Conservation (phyloP, 1,140 invertebrate species). For the Diorhabda sublineata region DNA sequence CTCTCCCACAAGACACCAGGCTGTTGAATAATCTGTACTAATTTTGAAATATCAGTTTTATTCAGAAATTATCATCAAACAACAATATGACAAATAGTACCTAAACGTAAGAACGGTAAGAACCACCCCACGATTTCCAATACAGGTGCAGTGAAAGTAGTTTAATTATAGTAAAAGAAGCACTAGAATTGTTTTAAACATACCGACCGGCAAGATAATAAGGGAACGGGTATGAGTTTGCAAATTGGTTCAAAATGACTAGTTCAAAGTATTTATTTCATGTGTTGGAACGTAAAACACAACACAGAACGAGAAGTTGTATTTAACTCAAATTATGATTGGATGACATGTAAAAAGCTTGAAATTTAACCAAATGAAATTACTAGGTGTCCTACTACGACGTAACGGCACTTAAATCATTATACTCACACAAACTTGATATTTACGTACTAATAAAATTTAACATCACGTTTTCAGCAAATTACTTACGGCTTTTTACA, state of each 20-base stretch:
- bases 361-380: slow-evolving; percentile 3
- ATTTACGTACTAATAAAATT: not conserved
- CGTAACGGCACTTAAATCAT: not conserved
- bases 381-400: slow-evolving; percentile 1
- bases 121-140: too few relatives aligned
- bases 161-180: not conserved
- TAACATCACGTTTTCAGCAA: not conserved
- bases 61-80: too few relatives aligned
- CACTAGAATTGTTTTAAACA: not conserved
- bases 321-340: slow-evolving; percentile 1
- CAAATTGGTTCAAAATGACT: slow-evolving; percentile 2
- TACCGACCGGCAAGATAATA: not conserved
- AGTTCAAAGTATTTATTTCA: slow-evolving; percentile 1
- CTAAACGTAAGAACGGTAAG: too few relatives aligned
- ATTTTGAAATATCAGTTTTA: too few relatives aligned
- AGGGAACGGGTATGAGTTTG: not conserved
- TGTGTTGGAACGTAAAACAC: not conserved
- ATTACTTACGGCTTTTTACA: too few relatives aligned
- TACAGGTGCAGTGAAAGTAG: too few relatives aligned
- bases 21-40: too few relatives aligned
- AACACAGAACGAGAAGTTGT: not conserved
- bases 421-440: slow-evolving; percentile 1
- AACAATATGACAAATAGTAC: too few relatives aligned
- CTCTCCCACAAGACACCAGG: too few relatives aligned
- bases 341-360: not conserved